Conservation (phyloP, 2,797 vertebrate species). For the Malacoraja senta region DNA sequence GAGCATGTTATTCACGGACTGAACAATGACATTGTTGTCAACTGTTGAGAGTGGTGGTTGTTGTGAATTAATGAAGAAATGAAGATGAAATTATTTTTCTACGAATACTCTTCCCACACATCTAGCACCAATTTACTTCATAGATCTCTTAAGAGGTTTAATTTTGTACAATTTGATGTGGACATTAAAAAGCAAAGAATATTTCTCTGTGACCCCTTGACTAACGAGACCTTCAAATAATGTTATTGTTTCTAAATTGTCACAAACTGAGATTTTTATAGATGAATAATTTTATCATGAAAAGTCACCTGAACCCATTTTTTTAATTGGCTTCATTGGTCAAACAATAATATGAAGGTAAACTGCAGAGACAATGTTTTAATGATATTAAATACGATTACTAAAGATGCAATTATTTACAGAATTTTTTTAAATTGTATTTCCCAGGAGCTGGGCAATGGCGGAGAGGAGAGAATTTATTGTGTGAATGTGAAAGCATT, state of each 20-base stretch:
- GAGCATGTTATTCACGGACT: neutral
- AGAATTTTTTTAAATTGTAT: neutral
- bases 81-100: neutral
- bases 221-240: neutral
- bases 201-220: neutral
- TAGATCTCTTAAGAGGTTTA: neutral
- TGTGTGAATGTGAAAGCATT: too few species aligned
- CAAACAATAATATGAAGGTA: too few species aligned
- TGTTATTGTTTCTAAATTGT: neutral
- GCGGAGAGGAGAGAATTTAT: too few species aligned
- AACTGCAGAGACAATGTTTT: neutral
- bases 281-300: neutral
- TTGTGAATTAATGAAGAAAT: neutral
- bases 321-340: neutral
- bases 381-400: neutral
- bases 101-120: neutral
- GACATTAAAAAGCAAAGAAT: neutral
- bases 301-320: neutral
- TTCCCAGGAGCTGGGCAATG: too few species aligned
- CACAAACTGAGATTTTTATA: neutral
- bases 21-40: neutral
- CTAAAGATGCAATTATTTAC: neutral
- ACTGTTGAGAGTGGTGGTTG: neutral
- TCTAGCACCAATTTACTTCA: too few species aligned
- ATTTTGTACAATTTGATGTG: neutral